A percentile compares a stretch with the other conserved stretches of the same genome.
These are phyloP conservation scores for Poeciliopsis retropinna DNA, from an alignment of 2,113 vertebrate genomes.

Conservation along the genomic window DNA sequence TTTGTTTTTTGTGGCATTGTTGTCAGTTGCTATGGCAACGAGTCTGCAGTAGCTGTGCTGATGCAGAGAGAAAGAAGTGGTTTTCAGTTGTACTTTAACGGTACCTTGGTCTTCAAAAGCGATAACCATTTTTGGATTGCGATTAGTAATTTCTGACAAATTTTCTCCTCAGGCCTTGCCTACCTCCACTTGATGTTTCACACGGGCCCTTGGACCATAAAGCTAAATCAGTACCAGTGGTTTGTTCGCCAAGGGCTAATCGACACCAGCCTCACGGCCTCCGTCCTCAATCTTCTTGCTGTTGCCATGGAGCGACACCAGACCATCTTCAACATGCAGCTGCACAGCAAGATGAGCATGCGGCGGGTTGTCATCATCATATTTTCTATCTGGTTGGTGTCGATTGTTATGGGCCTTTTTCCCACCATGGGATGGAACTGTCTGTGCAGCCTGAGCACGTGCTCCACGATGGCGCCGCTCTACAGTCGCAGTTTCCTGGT, in stretches of 20 bases:
- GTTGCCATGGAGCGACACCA: constrained; percentile 94
- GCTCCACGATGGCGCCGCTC: constrained; percentile 94
- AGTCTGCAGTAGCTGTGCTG: too few relatives aligned
- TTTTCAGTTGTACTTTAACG: too few relatives aligned
- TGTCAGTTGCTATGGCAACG: too few relatives aligned
- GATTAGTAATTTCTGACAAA: not conserved
- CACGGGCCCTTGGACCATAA: constrained; percentile 92
- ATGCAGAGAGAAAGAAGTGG: too few relatives aligned
- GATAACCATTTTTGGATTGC: too few relatives aligned
- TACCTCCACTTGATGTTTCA: constrained; percentile 96
- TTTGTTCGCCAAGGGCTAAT: constrained; percentile 93
- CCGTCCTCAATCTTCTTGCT: constrained; percentile 90
- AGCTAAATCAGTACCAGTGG: constrained; percentile 85
- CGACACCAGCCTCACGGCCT: constrained; percentile 94
- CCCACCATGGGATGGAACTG: constrained; percentile 97
- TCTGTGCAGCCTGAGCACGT: constrained; percentile 84
- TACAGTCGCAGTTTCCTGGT: constrained; percentile 95
- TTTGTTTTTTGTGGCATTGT: too few relatives aligned
- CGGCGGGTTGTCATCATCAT: constrained; percentile 90
- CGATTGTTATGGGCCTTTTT: constrained; percentile 92
- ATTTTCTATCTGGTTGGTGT: constrained; percentile 88
- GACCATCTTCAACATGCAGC: constrained; percentile 93
- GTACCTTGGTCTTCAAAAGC: too few relatives aligned
- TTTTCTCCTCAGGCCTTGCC: constrained; percentile 80
- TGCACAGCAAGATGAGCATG: constrained; percentile 94